Conservation (phyloP, 1,140 invertebrate genomes). For the Leptopilina boulardi region DNA sequence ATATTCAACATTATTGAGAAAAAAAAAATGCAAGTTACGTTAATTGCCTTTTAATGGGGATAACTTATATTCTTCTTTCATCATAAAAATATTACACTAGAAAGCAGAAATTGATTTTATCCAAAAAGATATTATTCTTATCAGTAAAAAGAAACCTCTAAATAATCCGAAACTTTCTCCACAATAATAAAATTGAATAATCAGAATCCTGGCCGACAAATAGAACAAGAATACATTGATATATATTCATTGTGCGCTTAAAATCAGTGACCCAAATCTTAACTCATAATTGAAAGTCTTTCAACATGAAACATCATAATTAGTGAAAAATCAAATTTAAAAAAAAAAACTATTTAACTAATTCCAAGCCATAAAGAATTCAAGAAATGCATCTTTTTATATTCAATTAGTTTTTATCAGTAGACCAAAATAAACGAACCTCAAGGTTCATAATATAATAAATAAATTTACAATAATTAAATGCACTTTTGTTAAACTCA, state of each 20-base stretch:
- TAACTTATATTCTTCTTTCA: background rate
- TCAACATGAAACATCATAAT: background rate
- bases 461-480: background rate
- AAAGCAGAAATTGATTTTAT: background rate
- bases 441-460: background rate
- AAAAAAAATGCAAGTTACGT: background rate
- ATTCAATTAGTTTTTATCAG: background rate
- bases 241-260: background rate
- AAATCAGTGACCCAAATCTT: slow-evolving; percentile 25
- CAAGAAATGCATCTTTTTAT: background rate
- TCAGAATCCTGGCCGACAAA: background rate
- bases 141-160: background rate
- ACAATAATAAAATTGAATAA: background rate
- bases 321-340: background rate
- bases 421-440: background rate
- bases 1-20: too few species aligned
- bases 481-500: background rate
- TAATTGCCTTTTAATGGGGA: background rate
- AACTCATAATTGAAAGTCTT: background rate
- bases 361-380: background rate
- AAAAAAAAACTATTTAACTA: background rate
- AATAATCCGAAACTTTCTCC: background rate
- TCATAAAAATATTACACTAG: background rate
- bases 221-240: slow-evolving; percentile 5
- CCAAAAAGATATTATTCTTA: background rate